Base-by-base conservation (phyloP, 1,140 invertebrate genomes). In the Tetramorium alpestre region DNA sequence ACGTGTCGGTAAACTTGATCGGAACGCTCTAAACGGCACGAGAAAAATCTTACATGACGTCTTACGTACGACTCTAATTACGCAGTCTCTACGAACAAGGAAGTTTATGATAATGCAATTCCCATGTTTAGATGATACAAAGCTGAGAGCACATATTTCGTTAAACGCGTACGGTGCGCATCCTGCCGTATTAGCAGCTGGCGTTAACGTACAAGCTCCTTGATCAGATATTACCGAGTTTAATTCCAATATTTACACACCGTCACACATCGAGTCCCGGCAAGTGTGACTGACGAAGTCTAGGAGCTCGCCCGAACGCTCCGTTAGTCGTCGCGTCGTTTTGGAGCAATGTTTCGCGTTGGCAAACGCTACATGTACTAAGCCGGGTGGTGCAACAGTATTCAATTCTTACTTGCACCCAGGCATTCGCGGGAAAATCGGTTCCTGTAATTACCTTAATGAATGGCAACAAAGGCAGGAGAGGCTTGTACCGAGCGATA, bases 381-480 rank as follows among this genome's bases (percentile, higher is more conserved):
- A 5, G 22, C 75, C 76, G 62, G n/a, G 69, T 80, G 73, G 69
- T 80, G 78, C 82, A 81, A 81, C 60, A 75, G 86, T 88, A 86
- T 91, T 87, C 73, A 91, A 90, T 87, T 85, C 76, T 76, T 86
- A 60, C 60, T 41, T 44, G 65, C 76, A 25, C 10, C 82, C 16
- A 77, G 76, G 81, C 72, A 87, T 90, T 88, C 86, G 85, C 81
- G 85, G 72, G 85, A 72, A 89, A 87, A 91, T 91, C 85, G 86
- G 90, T 91, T 91, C 86, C 77, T 89, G 87, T 92, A 93, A 93
- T 93, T 91, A 92, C 90, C 88, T 88, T 93, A 92, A 92, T 92
- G 88, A 93, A 91, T 88, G 90, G 91, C 87, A 92, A 93, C 90
- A 92, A 93, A 88, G 84, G 90, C 87, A 85, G 28, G 25, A 82